Percentiles rank a stretch among this genome's conserved stretches.
These are phyloP conservation scores for Rhadina sibilatrix DNA, from an alignment of 2,113 vertebrate genomes.

Conservation along the genomic window DNA sequence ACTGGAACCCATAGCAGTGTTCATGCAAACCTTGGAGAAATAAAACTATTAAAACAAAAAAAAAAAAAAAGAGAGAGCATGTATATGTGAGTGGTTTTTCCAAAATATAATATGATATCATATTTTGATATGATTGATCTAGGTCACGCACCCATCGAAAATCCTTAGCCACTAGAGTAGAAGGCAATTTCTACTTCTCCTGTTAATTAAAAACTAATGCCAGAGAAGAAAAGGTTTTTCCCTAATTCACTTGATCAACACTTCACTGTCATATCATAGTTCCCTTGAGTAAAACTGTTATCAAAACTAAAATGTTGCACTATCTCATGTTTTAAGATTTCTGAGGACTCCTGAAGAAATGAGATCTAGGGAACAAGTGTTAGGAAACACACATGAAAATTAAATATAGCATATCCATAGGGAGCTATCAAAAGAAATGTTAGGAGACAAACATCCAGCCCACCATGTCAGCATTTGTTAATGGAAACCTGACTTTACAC, in stretches of 20 bases:
- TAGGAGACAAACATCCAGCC: neutral
- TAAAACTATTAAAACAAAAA: neutral
- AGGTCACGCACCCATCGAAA: neutral
- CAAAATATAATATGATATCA: neutral
- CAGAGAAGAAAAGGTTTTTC: neutral
- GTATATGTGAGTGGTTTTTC: rapidly evolving
- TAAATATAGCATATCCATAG: neutral
- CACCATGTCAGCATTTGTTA: neutral
- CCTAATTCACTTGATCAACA: neutral
- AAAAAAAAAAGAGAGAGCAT: neutral
- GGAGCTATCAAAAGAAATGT: neutral
- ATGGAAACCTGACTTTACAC: slow-evolving; percentile 42
- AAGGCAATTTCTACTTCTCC: neutral
- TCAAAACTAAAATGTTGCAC: neutral
- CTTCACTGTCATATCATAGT: neutral
- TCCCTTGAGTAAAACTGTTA: neutral
- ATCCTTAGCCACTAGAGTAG: neutral
- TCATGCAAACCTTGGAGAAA: neutral
- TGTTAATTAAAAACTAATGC: neutral
- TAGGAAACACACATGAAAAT: slow-evolving; percentile 9
- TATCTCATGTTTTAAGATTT: neutral
- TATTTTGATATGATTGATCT: neutral
- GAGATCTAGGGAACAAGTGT: neutral
- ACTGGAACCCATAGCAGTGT: neutral
- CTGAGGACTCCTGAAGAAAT: neutral